Evolutionary conservation across 1,140 invertebrate genomes (phyloP).

Genomic region (Drosophila lowei): DNA sequence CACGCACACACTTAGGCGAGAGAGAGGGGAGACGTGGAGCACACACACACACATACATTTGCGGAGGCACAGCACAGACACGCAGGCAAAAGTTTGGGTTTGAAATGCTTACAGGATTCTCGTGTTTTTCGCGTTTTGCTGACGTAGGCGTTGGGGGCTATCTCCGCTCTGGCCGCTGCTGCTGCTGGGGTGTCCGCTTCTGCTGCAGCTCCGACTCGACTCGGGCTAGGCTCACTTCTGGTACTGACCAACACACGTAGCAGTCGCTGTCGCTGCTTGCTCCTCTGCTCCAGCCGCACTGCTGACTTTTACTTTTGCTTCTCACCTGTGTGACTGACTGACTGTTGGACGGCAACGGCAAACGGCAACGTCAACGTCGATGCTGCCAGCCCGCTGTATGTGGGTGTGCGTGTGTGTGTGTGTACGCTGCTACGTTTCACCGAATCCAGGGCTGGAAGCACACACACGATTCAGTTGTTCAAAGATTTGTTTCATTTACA

Average conservation of each 20-base stretch:
- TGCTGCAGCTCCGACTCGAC: too few species aligned
- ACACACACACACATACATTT: conserved; percentile 22
- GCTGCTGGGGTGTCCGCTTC: conserved; percentile 7
- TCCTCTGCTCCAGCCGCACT: conserved; percentile 48
- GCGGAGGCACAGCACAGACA: conserved; percentile 28
- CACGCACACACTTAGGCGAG: not conserved
- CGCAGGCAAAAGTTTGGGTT: conserved; percentile 44
- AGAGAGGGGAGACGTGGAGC: conserved; percentile 8
- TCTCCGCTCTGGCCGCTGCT: conserved; percentile 22
- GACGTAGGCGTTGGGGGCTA: conserved; percentile 56
- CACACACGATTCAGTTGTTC: not conserved
- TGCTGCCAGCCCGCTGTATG: conserved; percentile 23
- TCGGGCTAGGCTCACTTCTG: too few species aligned
- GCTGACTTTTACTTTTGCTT: conserved; percentile 49
- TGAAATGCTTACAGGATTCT: conserved; percentile 51
- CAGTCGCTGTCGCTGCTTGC: conserved; percentile 9
- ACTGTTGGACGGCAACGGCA: not conserved
- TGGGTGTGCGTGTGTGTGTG: conserved; percentile 24
- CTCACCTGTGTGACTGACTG: conserved; percentile 60
- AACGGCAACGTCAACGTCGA: conserved; percentile 7
- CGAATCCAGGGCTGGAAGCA: conserved; percentile 31
- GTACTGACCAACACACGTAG: too few species aligned
- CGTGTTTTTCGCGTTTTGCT: conserved; percentile 39
- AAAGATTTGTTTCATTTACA: too few species aligned
- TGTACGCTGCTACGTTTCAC: conserved; percentile 46